phyloP scores from a whole-genome alignment of 2,113 vertebrate species.

The Macaca fascicularis region DNA sequence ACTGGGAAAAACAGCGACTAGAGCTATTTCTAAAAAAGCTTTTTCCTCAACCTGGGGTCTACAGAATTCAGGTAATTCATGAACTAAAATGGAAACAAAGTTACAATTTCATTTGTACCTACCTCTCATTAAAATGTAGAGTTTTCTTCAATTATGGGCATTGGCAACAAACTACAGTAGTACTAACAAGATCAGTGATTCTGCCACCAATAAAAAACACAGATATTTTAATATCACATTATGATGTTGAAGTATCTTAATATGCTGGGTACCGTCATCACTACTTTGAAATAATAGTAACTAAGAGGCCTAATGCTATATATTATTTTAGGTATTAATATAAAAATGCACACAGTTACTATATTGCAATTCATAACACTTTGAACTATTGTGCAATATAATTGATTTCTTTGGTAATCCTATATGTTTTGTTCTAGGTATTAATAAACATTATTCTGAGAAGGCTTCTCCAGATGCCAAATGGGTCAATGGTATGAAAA shows the following conservation, averaged over 20 bases:
- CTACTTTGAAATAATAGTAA: background rate
- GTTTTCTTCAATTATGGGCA: background rate
- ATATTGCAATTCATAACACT: background rate
- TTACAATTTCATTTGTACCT: background rate
- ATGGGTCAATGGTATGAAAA: background rate
- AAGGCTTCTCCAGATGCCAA: background rate
- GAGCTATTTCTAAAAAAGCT: background rate
- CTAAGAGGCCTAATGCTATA: background rate
- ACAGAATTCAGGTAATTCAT: background rate
- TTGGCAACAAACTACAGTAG: background rate
- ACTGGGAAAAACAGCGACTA: background rate
- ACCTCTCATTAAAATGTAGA: background rate
- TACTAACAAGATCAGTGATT: background rate
- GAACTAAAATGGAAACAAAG: background rate
- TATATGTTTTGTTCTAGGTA: background rate
- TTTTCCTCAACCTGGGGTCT: background rate
- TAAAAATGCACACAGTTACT: background rate
- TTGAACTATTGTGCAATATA: background rate
- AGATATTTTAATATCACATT: background rate
- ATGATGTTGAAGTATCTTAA: background rate
- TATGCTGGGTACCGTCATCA: background rate
- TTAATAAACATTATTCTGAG: background rate
- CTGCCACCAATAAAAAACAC: background rate
- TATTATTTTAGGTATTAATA: background rate
- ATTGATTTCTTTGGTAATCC: background rate